Percentiles rank a stretch among this genome's conserved stretches.
Conservation (phyloP, 2,113 vertebrate genomes). For the Barnardius zonarius region DNA sequence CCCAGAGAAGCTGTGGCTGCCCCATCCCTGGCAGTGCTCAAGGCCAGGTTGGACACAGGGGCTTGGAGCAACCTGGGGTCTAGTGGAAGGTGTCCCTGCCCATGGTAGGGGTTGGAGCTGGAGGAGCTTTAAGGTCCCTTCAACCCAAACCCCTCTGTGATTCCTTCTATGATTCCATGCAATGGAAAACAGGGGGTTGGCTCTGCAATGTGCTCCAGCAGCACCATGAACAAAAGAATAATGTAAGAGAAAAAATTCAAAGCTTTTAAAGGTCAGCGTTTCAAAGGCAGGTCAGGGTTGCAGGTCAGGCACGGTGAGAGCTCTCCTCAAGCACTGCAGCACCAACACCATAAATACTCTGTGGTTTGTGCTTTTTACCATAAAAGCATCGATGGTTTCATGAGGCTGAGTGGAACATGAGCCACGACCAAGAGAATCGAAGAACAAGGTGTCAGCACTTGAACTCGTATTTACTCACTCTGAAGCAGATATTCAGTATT, state of each 20-base stretch:
- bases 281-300: not conserved
- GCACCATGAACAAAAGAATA: not conserved
- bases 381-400: not conserved
- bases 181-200: not conserved
- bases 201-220: accelerated
- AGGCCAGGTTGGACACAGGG: too few species aligned
- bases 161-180: not conserved
- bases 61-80: too few species aligned
- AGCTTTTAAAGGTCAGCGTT: not conserved
- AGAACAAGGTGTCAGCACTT: not conserved
- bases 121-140: too few species aligned
- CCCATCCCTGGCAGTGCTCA: not conserved
- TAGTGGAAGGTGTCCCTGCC: too few species aligned
- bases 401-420: not conserved
- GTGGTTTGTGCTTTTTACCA: not conserved
- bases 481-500: not conserved
- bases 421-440: not conserved
- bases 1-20: too few species aligned
- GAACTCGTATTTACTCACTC: accelerated
- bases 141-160: not conserved
- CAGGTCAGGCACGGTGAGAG: not conserved
- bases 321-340: not conserved
- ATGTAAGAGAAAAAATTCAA: accelerated
- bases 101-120: too few species aligned
- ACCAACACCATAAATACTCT: accelerated